A percentile compares a stretch with the other conserved stretches of the same genome.
Evolutionary conservation across 2,113 vertebrate species (phyloP).

Genomic region (Lagopus muta): DNA sequence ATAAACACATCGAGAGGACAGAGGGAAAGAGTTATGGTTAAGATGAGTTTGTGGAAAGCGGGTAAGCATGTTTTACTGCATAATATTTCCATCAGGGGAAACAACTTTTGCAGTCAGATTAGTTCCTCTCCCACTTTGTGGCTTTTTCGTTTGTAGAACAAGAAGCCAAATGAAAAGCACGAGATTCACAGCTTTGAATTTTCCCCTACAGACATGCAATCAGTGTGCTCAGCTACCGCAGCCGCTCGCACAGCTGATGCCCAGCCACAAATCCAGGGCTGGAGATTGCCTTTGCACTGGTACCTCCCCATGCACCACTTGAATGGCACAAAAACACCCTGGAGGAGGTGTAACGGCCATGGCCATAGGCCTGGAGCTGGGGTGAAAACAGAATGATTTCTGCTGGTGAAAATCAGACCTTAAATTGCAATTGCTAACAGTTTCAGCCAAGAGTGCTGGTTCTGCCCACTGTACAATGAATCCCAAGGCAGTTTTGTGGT

Average conservation of each 20-base stretch:
- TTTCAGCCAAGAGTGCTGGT: background rate
- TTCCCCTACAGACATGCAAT: background rate
- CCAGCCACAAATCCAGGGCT: background rate
- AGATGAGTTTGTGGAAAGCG: background rate
- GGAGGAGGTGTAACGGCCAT: background rate
- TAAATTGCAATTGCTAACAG: background rate
- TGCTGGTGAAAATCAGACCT: background rate
- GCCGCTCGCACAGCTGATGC: background rate
- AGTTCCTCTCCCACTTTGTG: background rate
- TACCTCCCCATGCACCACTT: background rate
- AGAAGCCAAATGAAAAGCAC: background rate
- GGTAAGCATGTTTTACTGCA: background rate
- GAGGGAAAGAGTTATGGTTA: background rate
- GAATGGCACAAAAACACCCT: background rate
- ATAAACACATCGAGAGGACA: fast-evolving
- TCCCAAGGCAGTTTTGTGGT: background rate
- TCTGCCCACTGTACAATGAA: fast-evolving
- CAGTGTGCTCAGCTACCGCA: background rate
- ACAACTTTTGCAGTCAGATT: background rate
- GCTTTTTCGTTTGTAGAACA: background rate
- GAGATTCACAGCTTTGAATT: background rate
- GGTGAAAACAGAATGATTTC: too few species aligned
- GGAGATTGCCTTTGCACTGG: background rate
- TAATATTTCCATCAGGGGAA: background rate
- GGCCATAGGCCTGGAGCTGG: background rate